Percentiles rank a stretch among this genome's conserved stretches.
phyloP scores from a whole-genome alignment of 2,888 invertebrate genomes.

The Drosophila conformis region DNA sequence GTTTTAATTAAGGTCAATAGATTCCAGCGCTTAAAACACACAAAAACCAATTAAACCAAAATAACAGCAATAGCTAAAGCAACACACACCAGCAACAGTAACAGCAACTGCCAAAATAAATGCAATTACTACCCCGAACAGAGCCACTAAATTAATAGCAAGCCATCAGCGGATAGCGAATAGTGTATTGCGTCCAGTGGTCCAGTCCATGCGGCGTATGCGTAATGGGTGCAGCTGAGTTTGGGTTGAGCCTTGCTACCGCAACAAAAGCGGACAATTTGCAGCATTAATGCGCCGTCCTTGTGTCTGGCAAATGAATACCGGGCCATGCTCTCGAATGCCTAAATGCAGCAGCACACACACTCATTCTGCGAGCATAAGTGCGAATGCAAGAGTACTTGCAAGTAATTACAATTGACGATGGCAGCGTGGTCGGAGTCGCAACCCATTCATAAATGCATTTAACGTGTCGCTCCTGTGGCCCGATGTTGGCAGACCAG shows the following conservation, averaged over 20 bases:
- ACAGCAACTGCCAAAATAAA: conserved; percentile 63
- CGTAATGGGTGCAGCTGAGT: conserved; percentile 55
- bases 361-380: neutral
- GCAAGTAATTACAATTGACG: conserved; percentile 81
- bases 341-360: conserved; percentile 41
- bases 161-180: conserved; percentile 29
- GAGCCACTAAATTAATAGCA: conserved; percentile 74
- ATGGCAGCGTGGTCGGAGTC: conserved; percentile 33
- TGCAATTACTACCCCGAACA: conserved; percentile 67
- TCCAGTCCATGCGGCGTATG: conserved; percentile 57
- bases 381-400: conserved; percentile 41
- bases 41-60: conserved; percentile 78
- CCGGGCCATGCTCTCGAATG: conserved; percentile 49
- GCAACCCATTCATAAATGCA: conserved; percentile 79
- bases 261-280: conserved; percentile 80
- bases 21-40: conserved; percentile 62
- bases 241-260: conserved; percentile 48
- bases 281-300: conserved; percentile 69
- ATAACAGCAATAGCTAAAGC: conserved; percentile 36
- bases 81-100: neutral
- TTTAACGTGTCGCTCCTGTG: conserved; percentile 72
- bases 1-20: conserved; percentile 76
- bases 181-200: conserved; percentile 1
- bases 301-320: conserved; percentile 61
- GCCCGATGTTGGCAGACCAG: conserved; percentile 42